A percentile compares a stretch with the other conserved stretches of the same genome.
Evolutionary conservation across 2,797 vertebrate genomes (phyloP).

Genomic region (Galaxias olidus): DNA sequence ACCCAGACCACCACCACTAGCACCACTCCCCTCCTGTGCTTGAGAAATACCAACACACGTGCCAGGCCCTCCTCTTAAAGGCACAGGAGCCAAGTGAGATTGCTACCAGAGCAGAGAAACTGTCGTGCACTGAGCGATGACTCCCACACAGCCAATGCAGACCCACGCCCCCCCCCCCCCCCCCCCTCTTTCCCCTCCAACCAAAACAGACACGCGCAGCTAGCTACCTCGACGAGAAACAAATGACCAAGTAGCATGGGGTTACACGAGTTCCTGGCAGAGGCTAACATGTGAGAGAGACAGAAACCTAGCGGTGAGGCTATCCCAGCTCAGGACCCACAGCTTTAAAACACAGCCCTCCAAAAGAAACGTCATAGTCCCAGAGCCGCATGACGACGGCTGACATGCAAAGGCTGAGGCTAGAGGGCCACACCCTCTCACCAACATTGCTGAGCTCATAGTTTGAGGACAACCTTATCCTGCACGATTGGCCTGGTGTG

Average conservation of each 20-base stretch:
- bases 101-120: slow-evolving; percentile 27
- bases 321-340: slow-evolving; percentile 25
- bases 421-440: slow-evolving; percentile 49
- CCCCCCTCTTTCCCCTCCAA: slow-evolving; percentile 20
- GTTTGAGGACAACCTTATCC: not conserved
- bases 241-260: slow-evolving; percentile 39
- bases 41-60: slow-evolving; percentile 73
- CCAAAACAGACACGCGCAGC: not conserved
- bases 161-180: slow-evolving; percentile 17
- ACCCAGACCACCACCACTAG: slow-evolving; percentile 61
- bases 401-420: slow-evolving; percentile 16
- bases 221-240: slow-evolving; percentile 31
- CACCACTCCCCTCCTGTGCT: slow-evolving; percentile 67
- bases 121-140: not conserved
- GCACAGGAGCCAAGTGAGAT: slow-evolving; percentile 53
- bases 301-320: slow-evolving; percentile 20
- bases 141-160: slow-evolving; percentile 21
- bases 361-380: slow-evolving; percentile 41
- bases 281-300: slow-evolving; percentile 33
- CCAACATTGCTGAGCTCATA: not conserved
- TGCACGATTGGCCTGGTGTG: not conserved
- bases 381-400: slow-evolving; percentile 42
- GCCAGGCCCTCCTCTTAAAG: slow-evolving; percentile 74
- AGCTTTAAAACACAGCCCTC: slow-evolving; percentile 18
- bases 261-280: slow-evolving; percentile 47